These are phyloP conservation scores for Mormyrops attenuatus DNA, from an alignment of 2,797 vertebrate species.

Conservation along the genomic window DNA sequence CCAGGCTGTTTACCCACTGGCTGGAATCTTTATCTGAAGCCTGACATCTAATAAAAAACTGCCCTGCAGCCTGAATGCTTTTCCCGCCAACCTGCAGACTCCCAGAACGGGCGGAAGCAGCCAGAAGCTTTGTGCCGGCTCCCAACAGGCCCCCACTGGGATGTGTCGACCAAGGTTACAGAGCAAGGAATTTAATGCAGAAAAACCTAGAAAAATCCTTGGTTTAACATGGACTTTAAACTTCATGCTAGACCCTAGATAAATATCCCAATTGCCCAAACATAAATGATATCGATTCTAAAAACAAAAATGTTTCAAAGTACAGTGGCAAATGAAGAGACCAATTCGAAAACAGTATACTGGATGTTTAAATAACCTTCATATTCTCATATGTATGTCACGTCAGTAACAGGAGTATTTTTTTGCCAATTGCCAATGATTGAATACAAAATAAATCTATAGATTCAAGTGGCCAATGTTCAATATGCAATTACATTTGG, in stretches of 20 bases:
- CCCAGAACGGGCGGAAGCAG: slow-evolving; percentile 7
- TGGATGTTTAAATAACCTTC: not conserved
- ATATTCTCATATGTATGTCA: not conserved
- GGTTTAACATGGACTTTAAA: not conserved
- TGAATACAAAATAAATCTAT: not conserved
- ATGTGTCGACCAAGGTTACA: slow-evolving; percentile 25
- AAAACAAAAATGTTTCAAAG: not conserved
- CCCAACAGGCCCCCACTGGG: not conserved
- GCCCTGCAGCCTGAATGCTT: slow-evolving; percentile 54
- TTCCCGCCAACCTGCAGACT: slow-evolving; percentile 40
- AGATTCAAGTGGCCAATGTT: not conserved
- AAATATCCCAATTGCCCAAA: not conserved
- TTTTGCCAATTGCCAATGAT: not conserved
- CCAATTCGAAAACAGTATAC: not conserved
- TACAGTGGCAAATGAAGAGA: not conserved
- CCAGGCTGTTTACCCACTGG: slow-evolving; percentile 67
- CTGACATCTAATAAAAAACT: slow-evolving; percentile 69
- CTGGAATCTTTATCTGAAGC: slow-evolving; percentile 64
- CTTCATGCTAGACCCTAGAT: not conserved
- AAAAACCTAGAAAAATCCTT: not conserved
- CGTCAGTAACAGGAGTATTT: not conserved
- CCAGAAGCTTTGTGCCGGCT: slow-evolving; percentile 5
- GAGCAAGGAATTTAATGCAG: not conserved
- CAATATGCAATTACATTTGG: not conserved
- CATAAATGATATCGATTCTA: not conserved